A percentile compares a stretch with the other conserved stretches of the same genome.
These are phyloP conservation scores for Busseola fusca DNA, from an alignment of 2,888 invertebrate species.

Conservation along the genomic window DNA sequence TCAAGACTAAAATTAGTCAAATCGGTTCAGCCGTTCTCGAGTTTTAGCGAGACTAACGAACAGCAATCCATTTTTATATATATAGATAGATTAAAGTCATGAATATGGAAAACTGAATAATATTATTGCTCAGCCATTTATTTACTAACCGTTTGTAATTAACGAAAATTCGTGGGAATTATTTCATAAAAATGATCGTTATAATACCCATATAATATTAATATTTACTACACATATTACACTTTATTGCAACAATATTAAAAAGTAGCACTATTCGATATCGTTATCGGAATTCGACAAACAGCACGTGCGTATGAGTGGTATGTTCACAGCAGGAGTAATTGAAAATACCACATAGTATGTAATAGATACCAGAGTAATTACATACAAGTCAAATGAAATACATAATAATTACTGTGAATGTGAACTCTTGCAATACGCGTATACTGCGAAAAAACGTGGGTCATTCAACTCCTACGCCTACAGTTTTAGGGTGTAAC, in stretches of 20 bases:
- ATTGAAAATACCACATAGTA: conserved; percentile 28
- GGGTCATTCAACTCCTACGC: conserved; percentile 56
- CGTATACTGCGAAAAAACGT: conserved; percentile 39
- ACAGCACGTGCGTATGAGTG: conserved; percentile 47
- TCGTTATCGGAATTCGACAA: conserved; percentile 44
- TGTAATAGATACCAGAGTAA: conserved; percentile 39
- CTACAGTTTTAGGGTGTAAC: conserved; percentile 66
- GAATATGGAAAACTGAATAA: background rate
- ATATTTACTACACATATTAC: conserved; percentile 12
- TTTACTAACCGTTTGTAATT: conserved; percentile 6
- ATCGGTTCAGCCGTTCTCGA: no score
- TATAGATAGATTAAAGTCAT: conserved; percentile 9
- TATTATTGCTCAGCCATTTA: background rate
- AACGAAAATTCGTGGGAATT: conserved; percentile 17
- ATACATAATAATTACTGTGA: conserved; percentile 45
- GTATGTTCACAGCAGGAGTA: conserved; percentile 37
- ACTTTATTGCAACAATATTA: conserved; percentile 14
- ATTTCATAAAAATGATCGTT: conserved; percentile 19
- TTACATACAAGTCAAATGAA: conserved; percentile 47
- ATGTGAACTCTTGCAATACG: conserved; percentile 53
- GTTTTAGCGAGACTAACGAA: no score
- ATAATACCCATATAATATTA: background rate
- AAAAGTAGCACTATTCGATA: conserved; percentile 38
- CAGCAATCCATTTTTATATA: no score
- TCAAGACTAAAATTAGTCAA: no score